A percentile compares a stretch with the other conserved stretches of the same genome.
These are phyloP conservation scores for Leucoma salicis DNA, from an alignment of 2,888 invertebrate species.

Conservation along the genomic window DNA sequence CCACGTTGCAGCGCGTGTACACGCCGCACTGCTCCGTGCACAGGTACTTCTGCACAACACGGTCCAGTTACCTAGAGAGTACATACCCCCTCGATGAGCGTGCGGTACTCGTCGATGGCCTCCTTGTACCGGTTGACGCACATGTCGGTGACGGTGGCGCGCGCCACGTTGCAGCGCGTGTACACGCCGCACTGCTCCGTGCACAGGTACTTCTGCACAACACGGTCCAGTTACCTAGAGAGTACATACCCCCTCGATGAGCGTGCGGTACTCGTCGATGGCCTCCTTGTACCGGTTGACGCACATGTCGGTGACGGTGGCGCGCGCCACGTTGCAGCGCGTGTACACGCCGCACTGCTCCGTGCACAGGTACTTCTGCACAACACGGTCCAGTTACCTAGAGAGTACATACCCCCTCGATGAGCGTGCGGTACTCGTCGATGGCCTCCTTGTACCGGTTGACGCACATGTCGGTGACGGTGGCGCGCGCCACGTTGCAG, in stretches of 20 bases:
- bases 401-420: conserved; percentile 79
- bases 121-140: conserved; percentile 90
- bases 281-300: conserved; percentile 89
- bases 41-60: too few species aligned
- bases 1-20: conserved; percentile 94
- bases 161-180: conserved; percentile 93
- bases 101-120: conserved; percentile 92
- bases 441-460: conserved; percentile 89
- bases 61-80: too few species aligned
- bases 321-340: conserved; percentile 93
- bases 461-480: conserved; percentile 95
- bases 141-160: conserved; percentile 94
- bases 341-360: conserved; percentile 94
- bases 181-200: conserved; percentile 93
- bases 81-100: conserved; percentile 83
- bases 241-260: conserved; percentile 81
- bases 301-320: conserved; percentile 95
- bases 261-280: conserved; percentile 91
- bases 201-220: conserved; percentile 94
- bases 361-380: conserved; percentile 92
- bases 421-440: conserved; percentile 90
- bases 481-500: conserved; percentile 95
- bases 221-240: too few species aligned
- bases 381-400: too few species aligned
- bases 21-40: conserved; percentile 94